Conservation (phyloP, 2,888 invertebrate genomes). For the Hanleya hanleyi region DNA sequence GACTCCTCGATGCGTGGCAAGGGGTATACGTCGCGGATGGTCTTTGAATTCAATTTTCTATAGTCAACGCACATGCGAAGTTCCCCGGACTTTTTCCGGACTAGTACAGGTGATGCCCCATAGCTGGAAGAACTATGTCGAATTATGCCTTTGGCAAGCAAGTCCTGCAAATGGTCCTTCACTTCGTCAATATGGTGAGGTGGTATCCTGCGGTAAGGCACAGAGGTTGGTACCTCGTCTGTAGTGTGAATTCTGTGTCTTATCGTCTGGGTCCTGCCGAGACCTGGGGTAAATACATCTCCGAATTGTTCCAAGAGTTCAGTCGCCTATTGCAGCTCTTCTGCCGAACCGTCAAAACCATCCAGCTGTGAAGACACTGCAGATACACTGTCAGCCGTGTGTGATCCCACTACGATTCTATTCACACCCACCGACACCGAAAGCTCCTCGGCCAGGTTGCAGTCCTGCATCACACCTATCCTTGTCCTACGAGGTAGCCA, state of each 20-base stretch:
- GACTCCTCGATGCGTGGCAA: slow-evolving; percentile 18
- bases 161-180: neutral
- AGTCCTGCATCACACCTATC: neutral
- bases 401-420: neutral
- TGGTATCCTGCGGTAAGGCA: neutral
- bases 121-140: neutral
- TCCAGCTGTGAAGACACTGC: neutral
- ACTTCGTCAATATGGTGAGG: neutral
- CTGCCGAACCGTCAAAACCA: neutral
- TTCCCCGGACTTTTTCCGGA: neutral
- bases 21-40: slow-evolving; percentile 6
- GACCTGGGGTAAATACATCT: neutral
- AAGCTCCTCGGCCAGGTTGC: neutral
- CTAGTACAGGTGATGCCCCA: neutral
- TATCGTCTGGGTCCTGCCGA: neutral
- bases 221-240: neutral
- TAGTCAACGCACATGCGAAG: neutral
- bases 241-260: neutral
- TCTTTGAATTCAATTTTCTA: neutral
- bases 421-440: neutral
- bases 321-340: neutral
- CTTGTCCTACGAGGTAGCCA: neutral
- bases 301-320: neutral
- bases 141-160: neutral
- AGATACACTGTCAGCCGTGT: neutral